These are phyloP conservation scores for Microcebus tavaratra DNA, from an alignment of 2,113 vertebrate species.

Conservation along the genomic window DNA sequence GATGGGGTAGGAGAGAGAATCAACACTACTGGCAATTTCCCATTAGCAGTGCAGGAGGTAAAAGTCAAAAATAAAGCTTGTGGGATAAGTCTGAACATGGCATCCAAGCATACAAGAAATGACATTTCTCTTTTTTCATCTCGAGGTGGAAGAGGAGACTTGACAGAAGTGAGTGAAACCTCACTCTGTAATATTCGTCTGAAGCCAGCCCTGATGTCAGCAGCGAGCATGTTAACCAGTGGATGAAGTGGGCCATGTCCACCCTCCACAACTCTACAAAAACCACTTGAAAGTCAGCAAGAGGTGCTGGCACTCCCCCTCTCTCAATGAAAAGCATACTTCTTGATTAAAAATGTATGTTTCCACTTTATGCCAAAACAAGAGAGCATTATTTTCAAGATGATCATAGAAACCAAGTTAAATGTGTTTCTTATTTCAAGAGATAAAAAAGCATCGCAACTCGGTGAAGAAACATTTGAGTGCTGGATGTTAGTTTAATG, in stretches of 20 bases:
- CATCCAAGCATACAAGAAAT: slow-evolving; percentile 62
- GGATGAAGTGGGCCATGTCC: slow-evolving; percentile 33
- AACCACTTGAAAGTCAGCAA: slow-evolving; percentile 70
- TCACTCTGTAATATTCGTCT: slow-evolving; percentile 22
- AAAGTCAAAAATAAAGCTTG: slow-evolving; percentile 64
- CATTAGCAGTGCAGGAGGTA: slow-evolving; percentile 67
- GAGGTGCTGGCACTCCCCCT: slow-evolving; percentile 33
- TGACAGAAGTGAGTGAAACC: slow-evolving; percentile 57
- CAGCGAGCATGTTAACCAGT: neutral
- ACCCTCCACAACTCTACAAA: slow-evolving; percentile 54
- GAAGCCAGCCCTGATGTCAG: slow-evolving; percentile 56
- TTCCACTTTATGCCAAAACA: slow-evolving; percentile 80
- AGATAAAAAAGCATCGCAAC: slow-evolving; percentile 77
- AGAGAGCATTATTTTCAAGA: slow-evolving; percentile 82
- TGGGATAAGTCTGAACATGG: slow-evolving; percentile 40
- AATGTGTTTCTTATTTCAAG: slow-evolving; percentile 82
- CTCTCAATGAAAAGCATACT: slow-evolving; percentile 79
- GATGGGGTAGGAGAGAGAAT: slow-evolving; percentile 59
- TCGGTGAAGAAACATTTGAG: slow-evolving; percentile 75
- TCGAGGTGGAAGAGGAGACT: slow-evolving; percentile 25
- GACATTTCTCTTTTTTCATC: slow-evolving; percentile 65
- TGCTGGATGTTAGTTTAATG: slow-evolving; percentile 50
- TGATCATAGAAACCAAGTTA: slow-evolving; percentile 77
- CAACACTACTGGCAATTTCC: slow-evolving; percentile 61
- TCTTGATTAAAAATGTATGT: slow-evolving; percentile 80